Evolutionary conservation across 1,140 invertebrate genomes (phyloP).

Genomic region (Sitophilus oryzae): DNA sequence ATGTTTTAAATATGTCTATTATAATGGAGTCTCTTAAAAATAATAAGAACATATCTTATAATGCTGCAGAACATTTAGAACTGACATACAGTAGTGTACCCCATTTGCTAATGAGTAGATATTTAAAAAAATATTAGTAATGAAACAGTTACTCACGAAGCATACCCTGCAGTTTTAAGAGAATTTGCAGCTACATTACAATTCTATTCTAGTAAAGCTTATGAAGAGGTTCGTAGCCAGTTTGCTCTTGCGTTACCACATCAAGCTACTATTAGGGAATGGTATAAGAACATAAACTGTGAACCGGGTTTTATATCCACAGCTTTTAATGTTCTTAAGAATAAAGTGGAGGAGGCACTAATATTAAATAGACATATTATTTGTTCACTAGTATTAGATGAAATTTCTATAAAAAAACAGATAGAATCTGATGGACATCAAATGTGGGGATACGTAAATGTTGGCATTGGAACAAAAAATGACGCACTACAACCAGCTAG

Average conservation of each 20-base stretch:
- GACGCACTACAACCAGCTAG: slow-evolving; percentile 28
- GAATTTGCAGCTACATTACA: slow-evolving; percentile 28
- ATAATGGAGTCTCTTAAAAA: no score
- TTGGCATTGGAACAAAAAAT: slow-evolving; percentile 25
- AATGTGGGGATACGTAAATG: slow-evolving; percentile 31
- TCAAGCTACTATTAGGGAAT: slow-evolving; percentile 34
- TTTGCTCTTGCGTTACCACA: slow-evolving; percentile 32
- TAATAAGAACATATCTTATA: no score
- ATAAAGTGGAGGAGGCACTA: no score
- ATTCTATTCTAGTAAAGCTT: slow-evolving; percentile 35
- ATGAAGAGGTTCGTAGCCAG: slow-evolving; percentile 19
- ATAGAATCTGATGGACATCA: slow-evolving; percentile 30
- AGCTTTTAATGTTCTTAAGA: slow-evolving; percentile 11
- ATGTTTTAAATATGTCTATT: no score
- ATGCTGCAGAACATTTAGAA: no score
- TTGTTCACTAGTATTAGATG: slow-evolving; percentile 32
- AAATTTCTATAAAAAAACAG: slow-evolving; percentile 38
- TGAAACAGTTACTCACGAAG: slow-evolving; percentile 21
- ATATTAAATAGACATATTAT: slow-evolving; percentile 22
- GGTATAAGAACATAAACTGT: slow-evolving; percentile 34
- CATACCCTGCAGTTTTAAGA: slow-evolving; percentile 2
- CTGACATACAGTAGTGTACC: no score
- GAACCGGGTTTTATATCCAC: slow-evolving; percentile 34
- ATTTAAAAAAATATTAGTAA: no score
- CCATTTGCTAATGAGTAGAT: no score